Evolutionary conservation across 2,113 vertebrate genomes (phyloP), one percentile per base, ranked within the genome.

Genomic region (Deroptyus accipitrinus): DNA sequence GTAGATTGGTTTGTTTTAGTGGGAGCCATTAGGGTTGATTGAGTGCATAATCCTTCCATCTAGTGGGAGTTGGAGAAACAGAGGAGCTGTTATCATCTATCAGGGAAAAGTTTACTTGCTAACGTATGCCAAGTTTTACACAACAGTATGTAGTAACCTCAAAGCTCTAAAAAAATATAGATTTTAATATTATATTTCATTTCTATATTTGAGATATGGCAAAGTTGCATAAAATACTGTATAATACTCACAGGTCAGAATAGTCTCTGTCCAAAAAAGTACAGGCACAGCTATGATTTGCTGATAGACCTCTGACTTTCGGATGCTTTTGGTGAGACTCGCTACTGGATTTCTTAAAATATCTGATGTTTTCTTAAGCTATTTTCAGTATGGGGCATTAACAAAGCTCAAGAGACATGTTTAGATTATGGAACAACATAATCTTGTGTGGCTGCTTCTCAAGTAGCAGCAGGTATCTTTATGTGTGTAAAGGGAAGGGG

Each of bases 41-140:
- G 85, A 92, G 55, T 88, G 39, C 67, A 61, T 84, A 72, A 95
- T 94, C 75, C 51, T 80, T 83, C 85, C 30, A 33, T 94, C 61
- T 46, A 15, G 69, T 46, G 62, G 57, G 88, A 89, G 44, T 0
- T 91, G 81, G 52, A 54, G 94, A 82, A 92, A 93, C 88, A 89
- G 81, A 91, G 77, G 73, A 88, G 80, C 62, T 73, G 39, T 94
- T 84, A 37, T 33, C 44, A 33, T 88, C 62, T 76, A 25, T 79
- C 62, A 82, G 66, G 30, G 48, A 86, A 81, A 79, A n/a, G 42
- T 93, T 96, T 92, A 41, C 63, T 88, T 73, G 22, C 44, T 61
- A 75, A 15, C 19, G 12, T 68, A 42, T 79, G 57, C 57, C n/a
- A 86, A 39, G 35, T 61, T 95, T 88, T 84, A 79, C 31, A 30